Percentiles rank a stretch among this genome's conserved stretches.
phyloP scores from a whole-genome alignment of 2,888 invertebrate species.

The Dysmachus trigonus region DNA sequence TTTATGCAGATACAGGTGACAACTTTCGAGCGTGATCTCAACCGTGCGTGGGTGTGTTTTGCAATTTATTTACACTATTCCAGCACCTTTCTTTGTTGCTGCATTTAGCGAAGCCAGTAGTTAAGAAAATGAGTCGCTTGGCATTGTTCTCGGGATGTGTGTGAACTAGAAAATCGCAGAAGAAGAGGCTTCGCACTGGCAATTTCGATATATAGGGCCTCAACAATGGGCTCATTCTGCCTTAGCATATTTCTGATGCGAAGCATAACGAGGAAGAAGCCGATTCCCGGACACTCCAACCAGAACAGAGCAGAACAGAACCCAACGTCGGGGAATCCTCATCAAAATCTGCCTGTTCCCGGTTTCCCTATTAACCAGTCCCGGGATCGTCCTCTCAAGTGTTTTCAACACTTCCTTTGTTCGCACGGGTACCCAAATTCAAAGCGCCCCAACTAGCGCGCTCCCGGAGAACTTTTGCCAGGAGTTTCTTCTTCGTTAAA shows the following conservation, averaged over 20 bases:
- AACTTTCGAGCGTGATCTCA: not conserved
- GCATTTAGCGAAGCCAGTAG: not conserved
- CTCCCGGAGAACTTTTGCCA: not conserved
- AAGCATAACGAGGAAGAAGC: constrained; percentile 24
- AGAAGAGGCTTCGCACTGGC: not conserved
- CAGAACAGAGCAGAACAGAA: not conserved
- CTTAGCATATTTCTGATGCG: constrained; percentile 3
- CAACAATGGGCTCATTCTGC: not conserved
- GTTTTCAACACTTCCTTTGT: constrained; percentile 18
- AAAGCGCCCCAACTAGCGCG: not conserved
- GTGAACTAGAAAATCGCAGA: not conserved
- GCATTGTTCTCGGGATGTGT: not conserved
- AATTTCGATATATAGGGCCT: not conserved
- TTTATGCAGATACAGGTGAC: not conserved
- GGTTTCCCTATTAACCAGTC: not conserved
- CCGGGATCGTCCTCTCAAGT: constrained; percentile 4
- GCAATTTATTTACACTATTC: not conserved
- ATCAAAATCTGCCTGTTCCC: not conserved
- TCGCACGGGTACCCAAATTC: not conserved
- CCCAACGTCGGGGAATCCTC: not conserved
- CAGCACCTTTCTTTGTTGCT: not conserved
- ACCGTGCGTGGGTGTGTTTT: not conserved
- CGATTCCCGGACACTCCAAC: not conserved
- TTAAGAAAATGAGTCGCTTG: not conserved
- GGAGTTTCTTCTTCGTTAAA: constrained; percentile 5